phyloP scores from a whole-genome alignment of 2,888 invertebrate genomes.

The Ophioninae sp. region DNA sequence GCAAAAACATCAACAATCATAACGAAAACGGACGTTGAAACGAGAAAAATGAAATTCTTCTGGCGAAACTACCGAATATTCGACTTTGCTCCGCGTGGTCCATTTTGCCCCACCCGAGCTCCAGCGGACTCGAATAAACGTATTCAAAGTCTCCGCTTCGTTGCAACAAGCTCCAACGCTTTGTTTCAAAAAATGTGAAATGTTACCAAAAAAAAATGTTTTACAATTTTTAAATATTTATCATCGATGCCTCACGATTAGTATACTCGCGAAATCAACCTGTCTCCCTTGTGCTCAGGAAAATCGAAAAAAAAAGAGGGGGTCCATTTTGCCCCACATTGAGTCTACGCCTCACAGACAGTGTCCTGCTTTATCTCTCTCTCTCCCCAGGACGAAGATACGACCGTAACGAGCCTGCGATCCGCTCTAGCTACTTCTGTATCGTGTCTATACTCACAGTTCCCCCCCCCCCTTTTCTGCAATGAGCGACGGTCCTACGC shows the following conservation, averaged over 20 bases:
- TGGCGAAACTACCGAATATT: neutral
- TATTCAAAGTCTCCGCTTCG: neutral
- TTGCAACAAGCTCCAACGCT: neutral
- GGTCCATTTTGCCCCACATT: conserved; percentile 23
- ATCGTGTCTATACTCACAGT: neutral
- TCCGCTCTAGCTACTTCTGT: conserved; percentile 34
- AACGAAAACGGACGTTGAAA: neutral
- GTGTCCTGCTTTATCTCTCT: neutral
- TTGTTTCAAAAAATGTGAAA: neutral
- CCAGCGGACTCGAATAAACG: neutral
- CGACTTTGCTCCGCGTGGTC: neutral
- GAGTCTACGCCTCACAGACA: neutral
- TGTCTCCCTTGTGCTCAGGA: neutral
- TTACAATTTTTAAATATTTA: neutral
- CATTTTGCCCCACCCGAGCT: neutral
- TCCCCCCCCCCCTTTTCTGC: conserved; percentile 1
- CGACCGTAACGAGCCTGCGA: conserved; percentile 42
- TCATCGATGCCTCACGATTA: neutral
- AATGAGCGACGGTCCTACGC: conserved; percentile 17
- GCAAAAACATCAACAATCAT: neutral
- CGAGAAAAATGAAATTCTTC: neutral
- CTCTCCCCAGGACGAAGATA: conserved; percentile 7
- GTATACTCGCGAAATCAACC: neutral
- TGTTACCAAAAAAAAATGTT: neutral
- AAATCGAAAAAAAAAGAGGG: neutral